These are phyloP conservation scores for Chrysolina americana DNA, from an alignment of 2,888 invertebrate species.

Conservation along the genomic window DNA sequence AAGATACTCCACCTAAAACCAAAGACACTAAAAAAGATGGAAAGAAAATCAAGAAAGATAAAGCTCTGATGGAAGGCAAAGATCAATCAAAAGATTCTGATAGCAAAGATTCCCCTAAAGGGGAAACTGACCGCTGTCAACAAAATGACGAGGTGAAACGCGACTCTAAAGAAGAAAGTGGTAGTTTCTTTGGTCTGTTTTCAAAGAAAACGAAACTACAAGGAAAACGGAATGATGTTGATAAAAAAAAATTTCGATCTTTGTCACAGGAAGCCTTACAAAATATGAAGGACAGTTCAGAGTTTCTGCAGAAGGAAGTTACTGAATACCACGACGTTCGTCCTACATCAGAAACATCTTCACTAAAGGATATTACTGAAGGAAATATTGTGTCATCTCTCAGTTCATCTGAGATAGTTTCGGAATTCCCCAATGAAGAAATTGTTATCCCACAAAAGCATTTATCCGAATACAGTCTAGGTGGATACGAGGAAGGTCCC, in stretches of 20 bases:
- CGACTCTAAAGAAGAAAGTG: conserved; percentile 43
- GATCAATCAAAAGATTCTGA: conserved; percentile 47
- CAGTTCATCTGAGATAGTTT: conserved; percentile 11
- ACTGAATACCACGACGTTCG: conserved; percentile 50
- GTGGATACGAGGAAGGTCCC: conserved; percentile 37
- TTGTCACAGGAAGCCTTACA: conserved; percentile 39
- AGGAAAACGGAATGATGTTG: conserved; percentile 41
- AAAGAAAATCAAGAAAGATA: conserved; percentile 42
- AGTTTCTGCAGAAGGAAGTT: conserved; percentile 55
- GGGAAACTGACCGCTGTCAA: conserved; percentile 60
- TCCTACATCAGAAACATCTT: conserved; percentile 22
- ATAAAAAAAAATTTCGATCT: conserved; percentile 32
- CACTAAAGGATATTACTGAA: neutral
- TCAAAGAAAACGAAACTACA: conserved; percentile 59
- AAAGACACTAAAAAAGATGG: conserved; percentile 42
- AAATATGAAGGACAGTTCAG: conserved; percentile 50
- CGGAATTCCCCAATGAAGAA: conserved; percentile 17
- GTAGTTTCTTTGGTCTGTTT: conserved; percentile 59
- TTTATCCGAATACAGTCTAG: neutral
- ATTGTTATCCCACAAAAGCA: neutral
- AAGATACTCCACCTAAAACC: conserved; percentile 47
- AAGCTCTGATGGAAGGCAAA: conserved; percentile 10
- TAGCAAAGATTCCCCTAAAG: conserved; percentile 58
- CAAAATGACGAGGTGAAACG: conserved; percentile 49
- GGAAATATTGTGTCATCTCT: conserved; percentile 28